Base-by-base conservation (phyloP, 2,888 invertebrate species). In the Emmelina monodactyla region DNA sequence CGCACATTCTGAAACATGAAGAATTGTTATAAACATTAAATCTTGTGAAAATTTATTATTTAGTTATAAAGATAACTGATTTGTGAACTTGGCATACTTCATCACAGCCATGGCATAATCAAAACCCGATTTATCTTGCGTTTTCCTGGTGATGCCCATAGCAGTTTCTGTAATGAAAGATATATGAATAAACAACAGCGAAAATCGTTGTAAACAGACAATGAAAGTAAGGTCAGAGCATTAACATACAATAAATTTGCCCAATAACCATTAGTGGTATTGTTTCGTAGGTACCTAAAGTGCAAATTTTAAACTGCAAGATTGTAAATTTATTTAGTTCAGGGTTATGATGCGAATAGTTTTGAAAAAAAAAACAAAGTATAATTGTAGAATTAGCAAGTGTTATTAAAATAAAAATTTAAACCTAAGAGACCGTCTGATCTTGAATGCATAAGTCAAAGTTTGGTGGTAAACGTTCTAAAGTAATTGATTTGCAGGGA, bases 101-200 rank as follows among this genome's bases (percentile, higher is more conserved):
- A 91, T 90, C 0, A 91, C 91, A 41, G 91, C 91, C 85, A 89
- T 86, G 3, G 91, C 91, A 51, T 92, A 92, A 51, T 91, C 89
- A 53, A 85, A 88, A 34, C 91, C 90, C 51, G 83, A 70, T 60
- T 84, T 82, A 56, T 88, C 83, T 62, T 90, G 86, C 25, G 87
- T 87, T 46, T 85, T 83, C 55, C 87, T 89, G 37, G 88, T 88
- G 1, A 89, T 88, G 14, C 92, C 92, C 92, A 92, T 92, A 0
- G 90, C 92, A 10, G 92, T 92, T 75, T 91, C 89, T 85, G 61
- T 13, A 71, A 73, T 25, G n/a, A n/a, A 25, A n/a, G 9, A n/a
- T n/a, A n/a, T 28, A 25, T 25, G 25, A 19, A 19, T 19, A 19
- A 19, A 19, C 19, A 25, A n/a, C 6, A 4, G 6, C n/a, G 9